These are phyloP conservation scores for Lucilia cuprina DNA, from an alignment of 1,140 invertebrate species.

Conservation along the genomic window DNA sequence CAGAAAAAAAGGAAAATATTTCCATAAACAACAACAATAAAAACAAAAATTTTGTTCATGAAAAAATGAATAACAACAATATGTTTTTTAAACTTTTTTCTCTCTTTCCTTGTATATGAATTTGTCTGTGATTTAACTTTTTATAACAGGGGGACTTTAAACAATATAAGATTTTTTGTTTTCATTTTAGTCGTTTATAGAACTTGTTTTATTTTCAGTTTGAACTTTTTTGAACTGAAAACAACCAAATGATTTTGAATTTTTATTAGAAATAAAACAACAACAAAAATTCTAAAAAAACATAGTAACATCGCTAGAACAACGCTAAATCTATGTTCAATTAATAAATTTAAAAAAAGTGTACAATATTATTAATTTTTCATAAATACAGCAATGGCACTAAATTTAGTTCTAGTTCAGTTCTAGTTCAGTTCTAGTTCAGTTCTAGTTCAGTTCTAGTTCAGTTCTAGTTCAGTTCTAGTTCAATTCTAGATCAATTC, in stretches of 20 bases:
- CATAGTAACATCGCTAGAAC: background rate
- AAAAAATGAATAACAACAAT: background rate
- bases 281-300: background rate
- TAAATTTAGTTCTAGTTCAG: too few relatives aligned
- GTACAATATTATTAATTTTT: too few relatives aligned
- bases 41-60: background rate
- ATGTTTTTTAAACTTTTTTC: background rate
- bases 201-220: background rate
- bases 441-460: too few relatives aligned
- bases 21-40: background rate
- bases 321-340: background rate
- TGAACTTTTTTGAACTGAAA: background rate
- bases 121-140: background rate
- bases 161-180: background rate
- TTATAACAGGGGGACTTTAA: background rate
- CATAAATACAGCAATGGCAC: too few relatives aligned
- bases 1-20: background rate
- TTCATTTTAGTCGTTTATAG: too few relatives aligned
- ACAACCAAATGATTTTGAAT: conserved; percentile 4
- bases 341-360: background rate
- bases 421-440: too few relatives aligned
- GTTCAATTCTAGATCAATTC: too few relatives aligned
- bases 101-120: background rate
- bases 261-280: background rate
- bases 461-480: too few relatives aligned